Evolutionary conservation across 2,888 invertebrate species (phyloP).

Genomic region (Megamerina dolium): DNA sequence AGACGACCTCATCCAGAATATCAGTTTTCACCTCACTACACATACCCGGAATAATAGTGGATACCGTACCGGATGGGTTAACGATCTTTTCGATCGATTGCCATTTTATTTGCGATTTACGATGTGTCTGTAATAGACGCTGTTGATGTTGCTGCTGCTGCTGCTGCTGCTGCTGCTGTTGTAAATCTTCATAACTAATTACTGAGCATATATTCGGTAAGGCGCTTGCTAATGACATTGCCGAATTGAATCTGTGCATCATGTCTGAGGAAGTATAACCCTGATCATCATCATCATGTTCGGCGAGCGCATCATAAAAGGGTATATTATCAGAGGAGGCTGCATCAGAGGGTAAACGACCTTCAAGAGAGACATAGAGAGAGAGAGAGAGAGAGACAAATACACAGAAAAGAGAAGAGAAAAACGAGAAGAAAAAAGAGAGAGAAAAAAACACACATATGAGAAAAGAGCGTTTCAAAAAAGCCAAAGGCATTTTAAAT

Average conservation of each 20-base stretch:
- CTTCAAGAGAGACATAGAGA: slow-evolving; percentile 31
- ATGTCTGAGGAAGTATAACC: slow-evolving; percentile 14
- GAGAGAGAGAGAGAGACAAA: slow-evolving; percentile 33
- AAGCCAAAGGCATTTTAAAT: slow-evolving; percentile 70
- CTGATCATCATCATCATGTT: slow-evolving; percentile 29
- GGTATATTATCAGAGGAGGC: slow-evolving; percentile 33
- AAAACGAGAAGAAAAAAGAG: slow-evolving; percentile 40
- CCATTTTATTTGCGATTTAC: no score
- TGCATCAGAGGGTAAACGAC: slow-evolving; percentile 26
- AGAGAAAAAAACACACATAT: not conserved
- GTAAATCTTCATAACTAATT: slow-evolving; percentile 24
- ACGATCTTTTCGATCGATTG: slow-evolving; percentile 53
- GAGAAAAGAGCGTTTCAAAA: slow-evolving; percentile 51
- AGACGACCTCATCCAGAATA: slow-evolving; percentile 40
- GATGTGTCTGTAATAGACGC: no score
- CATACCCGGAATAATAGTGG: slow-evolving; percentile 45
- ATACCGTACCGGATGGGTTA: slow-evolving; percentile 70
- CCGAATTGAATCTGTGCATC: slow-evolving; percentile 1
- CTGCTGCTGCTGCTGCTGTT: no score
- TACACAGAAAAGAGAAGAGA: slow-evolving; percentile 47
- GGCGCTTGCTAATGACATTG: slow-evolving; percentile 28
- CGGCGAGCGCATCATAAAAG: slow-evolving; percentile 39
- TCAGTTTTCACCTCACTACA: slow-evolving; percentile 38
- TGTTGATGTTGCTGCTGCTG: no score
- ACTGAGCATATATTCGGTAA: slow-evolving; percentile 36